Evolutionary conservation across 2,113 vertebrate species (phyloP).

Genomic region (Phyllopteryx taeniolatus): DNA sequence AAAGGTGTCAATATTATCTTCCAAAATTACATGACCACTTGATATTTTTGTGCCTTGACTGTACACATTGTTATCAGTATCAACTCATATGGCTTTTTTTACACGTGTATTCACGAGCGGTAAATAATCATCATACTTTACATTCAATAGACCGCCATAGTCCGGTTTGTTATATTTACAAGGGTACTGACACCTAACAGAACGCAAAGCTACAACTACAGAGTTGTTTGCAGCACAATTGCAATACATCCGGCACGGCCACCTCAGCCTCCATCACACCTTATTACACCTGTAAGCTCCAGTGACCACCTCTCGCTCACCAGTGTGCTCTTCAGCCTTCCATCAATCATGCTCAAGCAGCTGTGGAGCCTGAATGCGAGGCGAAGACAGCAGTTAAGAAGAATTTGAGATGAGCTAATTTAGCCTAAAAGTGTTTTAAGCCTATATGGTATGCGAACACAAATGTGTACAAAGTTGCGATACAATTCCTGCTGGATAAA

Average conservation of each 20-base stretch:
- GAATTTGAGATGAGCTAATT: conserved; percentile 18
- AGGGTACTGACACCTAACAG: conserved; percentile 37
- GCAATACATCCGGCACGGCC: conserved; percentile 33
- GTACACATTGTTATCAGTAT: background rate
- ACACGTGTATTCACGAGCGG: background rate
- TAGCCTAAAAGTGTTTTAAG: background rate
- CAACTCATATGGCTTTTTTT: background rate
- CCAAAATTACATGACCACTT: no score
- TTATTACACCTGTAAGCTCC: conserved; percentile 52
- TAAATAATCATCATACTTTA: background rate
- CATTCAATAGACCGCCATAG: background rate
- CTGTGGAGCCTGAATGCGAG: conserved; percentile 26
- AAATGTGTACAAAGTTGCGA: background rate
- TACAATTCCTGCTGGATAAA: background rate
- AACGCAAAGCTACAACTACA: conserved; percentile 29
- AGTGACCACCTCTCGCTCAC: conserved; percentile 46
- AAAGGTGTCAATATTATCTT: no score
- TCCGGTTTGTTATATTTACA: conserved; percentile 6
- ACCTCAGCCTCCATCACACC: conserved; percentile 49
- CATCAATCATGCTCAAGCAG: conserved; percentile 64
- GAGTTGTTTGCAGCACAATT: conserved; percentile 32
- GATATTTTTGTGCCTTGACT: no score
- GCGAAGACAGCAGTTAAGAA: conserved; percentile 17
- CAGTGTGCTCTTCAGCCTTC: conserved; percentile 29
- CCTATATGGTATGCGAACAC: background rate